phyloP scores from a whole-genome alignment of 2,888 invertebrate species.

The Plagodis pulveraria region DNA sequence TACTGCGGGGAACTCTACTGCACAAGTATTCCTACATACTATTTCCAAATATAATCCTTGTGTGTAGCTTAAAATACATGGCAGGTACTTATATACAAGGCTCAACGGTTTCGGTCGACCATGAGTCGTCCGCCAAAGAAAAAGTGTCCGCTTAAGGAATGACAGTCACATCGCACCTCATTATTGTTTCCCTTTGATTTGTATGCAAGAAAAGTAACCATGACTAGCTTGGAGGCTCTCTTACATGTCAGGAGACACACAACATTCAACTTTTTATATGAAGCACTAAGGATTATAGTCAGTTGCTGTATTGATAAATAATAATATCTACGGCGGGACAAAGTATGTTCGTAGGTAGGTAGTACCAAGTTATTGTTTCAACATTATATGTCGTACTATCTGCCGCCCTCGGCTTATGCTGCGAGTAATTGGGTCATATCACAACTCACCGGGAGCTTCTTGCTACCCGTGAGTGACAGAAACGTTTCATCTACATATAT shows the following conservation, averaged over 20 bases:
- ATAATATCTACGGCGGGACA: background rate
- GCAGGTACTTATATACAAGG: slow-evolving; percentile 3
- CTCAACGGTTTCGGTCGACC: slow-evolving; percentile 21
- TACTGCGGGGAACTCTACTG: too few species aligned
- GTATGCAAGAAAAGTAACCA: slow-evolving; percentile 54
- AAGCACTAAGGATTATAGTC: background rate
- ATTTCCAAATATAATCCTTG: too few species aligned
- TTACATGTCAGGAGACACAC: slow-evolving; percentile 8
- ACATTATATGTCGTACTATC: slow-evolving; percentile 2
- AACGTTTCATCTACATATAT: too few species aligned
- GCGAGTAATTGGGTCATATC: too few species aligned
- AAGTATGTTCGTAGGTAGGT: slow-evolving; percentile 4
- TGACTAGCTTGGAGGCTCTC: slow-evolving; percentile 42
- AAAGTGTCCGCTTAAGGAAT: slow-evolving; percentile 42
- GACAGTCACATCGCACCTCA: slow-evolving; percentile 45
- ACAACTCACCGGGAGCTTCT: too few species aligned
- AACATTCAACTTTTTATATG: slow-evolving; percentile 10
- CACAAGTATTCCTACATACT: too few species aligned
- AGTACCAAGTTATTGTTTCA: slow-evolving; percentile 13
- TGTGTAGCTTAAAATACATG: too few species aligned
- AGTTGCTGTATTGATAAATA: background rate
- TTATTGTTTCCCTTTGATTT: slow-evolving; percentile 58
- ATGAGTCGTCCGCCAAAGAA: slow-evolving; percentile 37
- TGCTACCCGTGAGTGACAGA: too few species aligned
- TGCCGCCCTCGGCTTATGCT: too few species aligned